Evolutionary conservation across 1,140 invertebrate genomes (phyloP), one percentile per base, ranked within the genome.

Genomic region (Littorina saxatilis): DNA sequence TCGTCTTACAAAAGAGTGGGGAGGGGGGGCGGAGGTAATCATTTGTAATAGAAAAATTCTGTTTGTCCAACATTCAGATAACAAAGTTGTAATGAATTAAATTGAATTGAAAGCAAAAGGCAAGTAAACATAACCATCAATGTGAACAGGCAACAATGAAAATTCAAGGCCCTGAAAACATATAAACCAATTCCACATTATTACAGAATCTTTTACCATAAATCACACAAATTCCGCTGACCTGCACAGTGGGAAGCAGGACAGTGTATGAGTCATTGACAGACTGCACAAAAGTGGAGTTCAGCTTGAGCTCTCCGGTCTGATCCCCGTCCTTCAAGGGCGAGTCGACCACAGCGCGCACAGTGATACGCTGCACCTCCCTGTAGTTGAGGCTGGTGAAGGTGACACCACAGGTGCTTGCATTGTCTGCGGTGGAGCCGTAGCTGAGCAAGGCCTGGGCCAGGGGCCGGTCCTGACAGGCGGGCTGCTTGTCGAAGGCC

Each of bases 371-470:
- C 52, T 82, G 83, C 13, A 50, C 40, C 20, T 39, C 32, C 37
- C 66, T 40, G 85, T 84, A 86, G 82, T 88, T 88, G 0, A 43
- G 50, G 52, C 83, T 83, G 55, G 83, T 87, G 55, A 88, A 63
- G 3, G 17, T 17, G 1, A 87, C 72, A 11, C 80, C 84, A 81
- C 87, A 88, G 27, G 82, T 15, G 5, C 63, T 37, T 40, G 35
- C n/a, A 1, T 63, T 39, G 2, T 68, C 7, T 5, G 43, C 55
- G 15, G 2, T 17, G 4, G 39, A 23, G 29, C 66, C 37, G 55
- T 63, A 66, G 27, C 32, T 2, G 2, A 78, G 35, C 9, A 78
- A 4, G 3, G 76, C 76, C 29, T 78, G 76, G 17, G 39, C 27
- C 0, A 78, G 17, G 11, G n/a, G 32, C 17, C 29, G 55, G 39